These are phyloP conservation scores for Schrankia costaestrigalis DNA, from an alignment of 2,888 invertebrate species.

Conservation along the genomic window DNA sequence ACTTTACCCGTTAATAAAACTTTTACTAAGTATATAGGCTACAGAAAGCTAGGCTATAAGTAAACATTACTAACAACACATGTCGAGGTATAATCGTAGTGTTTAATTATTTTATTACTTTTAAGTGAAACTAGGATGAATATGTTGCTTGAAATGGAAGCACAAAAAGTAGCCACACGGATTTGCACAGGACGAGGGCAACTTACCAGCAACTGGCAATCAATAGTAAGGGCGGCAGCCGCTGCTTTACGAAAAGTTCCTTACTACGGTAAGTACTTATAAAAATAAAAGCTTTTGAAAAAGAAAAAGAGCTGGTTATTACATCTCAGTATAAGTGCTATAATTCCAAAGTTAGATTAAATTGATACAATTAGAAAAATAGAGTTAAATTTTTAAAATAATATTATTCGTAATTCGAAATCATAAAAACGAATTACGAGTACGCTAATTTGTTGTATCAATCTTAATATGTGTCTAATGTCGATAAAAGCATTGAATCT, in stretches of 20 bases:
- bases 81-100: too few species aligned
- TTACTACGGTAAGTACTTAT: conserved; percentile 52
- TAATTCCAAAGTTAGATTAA: neutral
- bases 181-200: conserved; percentile 62
- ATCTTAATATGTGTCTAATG: too few species aligned
- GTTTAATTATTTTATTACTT: conserved; percentile 3
- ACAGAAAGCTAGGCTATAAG: neutral
- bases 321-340: neutral
- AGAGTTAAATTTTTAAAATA: too few species aligned
- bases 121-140: conserved; percentile 51
- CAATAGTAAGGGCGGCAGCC: conserved; percentile 46
- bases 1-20: neutral
- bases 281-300: neutral
- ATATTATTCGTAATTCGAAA: too few species aligned
- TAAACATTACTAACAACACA: too few species aligned
- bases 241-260: conserved; percentile 54
- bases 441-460: too few species aligned
- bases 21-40: neutral
- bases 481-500: too few species aligned
- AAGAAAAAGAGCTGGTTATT: neutral
- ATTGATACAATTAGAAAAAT: too few species aligned
- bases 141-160: conserved; percentile 53
- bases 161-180: conserved; percentile 32
- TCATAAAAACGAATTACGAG: too few species aligned
- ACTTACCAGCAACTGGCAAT: conserved; percentile 50